Evolutionary conservation across 2,888 invertebrate genomes (phyloP), one percentile per base, ranked within the genome.

Genomic region (Xanthorhoe spadicearia): DNA sequence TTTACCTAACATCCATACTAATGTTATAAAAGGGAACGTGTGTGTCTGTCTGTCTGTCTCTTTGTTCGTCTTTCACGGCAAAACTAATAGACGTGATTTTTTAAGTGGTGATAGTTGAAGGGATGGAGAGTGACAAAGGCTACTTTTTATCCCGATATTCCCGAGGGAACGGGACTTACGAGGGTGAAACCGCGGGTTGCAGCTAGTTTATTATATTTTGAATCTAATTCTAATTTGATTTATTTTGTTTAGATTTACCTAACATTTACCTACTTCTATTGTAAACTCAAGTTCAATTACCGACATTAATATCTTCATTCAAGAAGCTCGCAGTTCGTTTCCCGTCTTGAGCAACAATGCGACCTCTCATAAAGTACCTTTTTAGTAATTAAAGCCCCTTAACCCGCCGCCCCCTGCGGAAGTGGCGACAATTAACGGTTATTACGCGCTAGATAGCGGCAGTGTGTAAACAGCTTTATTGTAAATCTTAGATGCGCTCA

Each of bases 391-490:
- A 61, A 49, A 61, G 23, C 55, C 49, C 17, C 51, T 17, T 48
- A 15, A 17, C 62, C 32, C 58, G 49, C 13, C n/a, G n/a, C 18
- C 58, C 18, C 15, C n/a, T 15, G 56, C 62, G 62, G 46, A 15
- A 48, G 48, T 13, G 53, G 48, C 38, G 48, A 18, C 54, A 38
- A 23, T 51, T 51, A 58, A 48, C 57, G 53, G 52, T 32, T 48
- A 64, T n/a, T 59, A 54, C 54, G 59, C 64, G 55, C 64, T 54
- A 50, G 54, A 38, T 54, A 54, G 35, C 49, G 49, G 38, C 43
- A 53, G 64, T 64, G 58, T 64, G 59, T 59, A 64, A 64, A 64
- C 59, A 54, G 17, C 59, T 59, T 64, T 64, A 59, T 59, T 59
- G 23, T 49, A 54, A 64, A 54, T 59, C 54, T 54, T 10, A 9